Conservation (phyloP, 2,113 vertebrate species). For the Syngnathus typhle region DNA sequence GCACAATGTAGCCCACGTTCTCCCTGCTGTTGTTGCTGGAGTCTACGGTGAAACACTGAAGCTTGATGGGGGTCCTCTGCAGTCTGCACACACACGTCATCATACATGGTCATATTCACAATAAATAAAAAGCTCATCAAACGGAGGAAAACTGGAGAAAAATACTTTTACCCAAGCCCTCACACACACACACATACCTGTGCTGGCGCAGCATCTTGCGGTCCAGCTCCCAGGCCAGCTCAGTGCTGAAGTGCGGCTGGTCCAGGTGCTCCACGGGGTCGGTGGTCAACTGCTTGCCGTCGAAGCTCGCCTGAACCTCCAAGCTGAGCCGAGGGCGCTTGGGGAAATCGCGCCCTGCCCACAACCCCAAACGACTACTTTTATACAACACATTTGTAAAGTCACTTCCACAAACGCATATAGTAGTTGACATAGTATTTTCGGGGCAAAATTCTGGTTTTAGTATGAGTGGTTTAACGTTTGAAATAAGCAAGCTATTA, state of each 20-base stretch:
- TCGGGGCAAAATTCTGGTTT: not conserved
- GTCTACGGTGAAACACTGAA: constrained; percentile 85
- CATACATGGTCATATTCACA: not conserved
- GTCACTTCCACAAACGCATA: no score
- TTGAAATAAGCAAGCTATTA: not conserved
- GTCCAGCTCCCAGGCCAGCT: constrained; percentile 94
- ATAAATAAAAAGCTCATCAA: not conserved
- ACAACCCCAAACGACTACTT: not conserved
- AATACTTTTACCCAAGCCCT: no score
- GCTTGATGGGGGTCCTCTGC: constrained; percentile 91
- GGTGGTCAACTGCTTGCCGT: constrained; percentile 85
- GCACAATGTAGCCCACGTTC: constrained; percentile 82
- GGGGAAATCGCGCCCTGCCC: constrained; percentile 85
- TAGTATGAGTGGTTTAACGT: not conserved
- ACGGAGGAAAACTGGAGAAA: no score
- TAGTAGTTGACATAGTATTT: no score
- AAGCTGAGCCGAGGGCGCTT: constrained; percentile 77
- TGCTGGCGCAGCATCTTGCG: constrained; percentile 88
- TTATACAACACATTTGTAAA: no score
- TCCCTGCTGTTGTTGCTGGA: constrained; percentile 70
- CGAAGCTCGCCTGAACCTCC: constrained; percentile 85
- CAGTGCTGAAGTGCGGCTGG: constrained; percentile 87
- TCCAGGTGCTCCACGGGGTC: constrained; percentile 84
- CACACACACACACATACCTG: constrained; percentile 75
- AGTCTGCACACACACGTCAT: constrained; percentile 64